These are phyloP conservation scores for Microcebus murinus DNA, from an alignment of 2,113 vertebrate genomes.

Conservation along the genomic window DNA sequence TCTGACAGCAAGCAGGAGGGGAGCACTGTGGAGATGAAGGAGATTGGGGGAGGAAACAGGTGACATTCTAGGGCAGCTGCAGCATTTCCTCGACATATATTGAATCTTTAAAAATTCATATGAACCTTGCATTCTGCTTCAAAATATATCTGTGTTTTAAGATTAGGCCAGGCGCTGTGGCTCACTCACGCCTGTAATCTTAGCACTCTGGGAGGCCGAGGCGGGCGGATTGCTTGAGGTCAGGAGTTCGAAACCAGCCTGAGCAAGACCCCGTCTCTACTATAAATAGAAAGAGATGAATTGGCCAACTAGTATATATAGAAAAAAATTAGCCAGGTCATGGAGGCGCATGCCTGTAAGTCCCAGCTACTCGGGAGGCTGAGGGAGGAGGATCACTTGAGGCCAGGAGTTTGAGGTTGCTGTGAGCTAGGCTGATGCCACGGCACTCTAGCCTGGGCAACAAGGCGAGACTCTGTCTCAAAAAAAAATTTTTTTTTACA, in stretches of 20 bases:
- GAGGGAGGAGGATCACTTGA: not conserved
- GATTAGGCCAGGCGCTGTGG: not conserved
- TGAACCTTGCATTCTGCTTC: slow-evolving; percentile 38
- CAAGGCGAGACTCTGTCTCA: too few species aligned
- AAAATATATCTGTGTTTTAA: not conserved
- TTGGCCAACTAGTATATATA: too few species aligned
- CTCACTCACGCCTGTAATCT: too few species aligned
- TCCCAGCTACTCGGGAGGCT: not conserved
- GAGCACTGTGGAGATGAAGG: not conserved
- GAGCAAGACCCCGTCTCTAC: too few species aligned
- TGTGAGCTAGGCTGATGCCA: too few species aligned
- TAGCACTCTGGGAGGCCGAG: too few species aligned
- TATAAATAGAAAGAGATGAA: too few species aligned
- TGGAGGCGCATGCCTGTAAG: not conserved
- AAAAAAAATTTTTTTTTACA: not conserved
- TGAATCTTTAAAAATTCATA: not conserved
- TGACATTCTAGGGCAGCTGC: not conserved
- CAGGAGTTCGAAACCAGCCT: too few species aligned
- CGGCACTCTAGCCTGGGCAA: too few species aligned
- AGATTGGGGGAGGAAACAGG: not conserved
- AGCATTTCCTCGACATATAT: not conserved
- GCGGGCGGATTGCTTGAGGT: too few species aligned
- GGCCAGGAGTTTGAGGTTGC: too few species aligned
- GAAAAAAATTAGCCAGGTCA: too few species aligned
- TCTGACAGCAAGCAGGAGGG: not conserved